phyloP scores from a whole-genome alignment of 30 jellyfish, hydroid and myxozoan genomes.

The Rhopilema esculentum region DNA sequence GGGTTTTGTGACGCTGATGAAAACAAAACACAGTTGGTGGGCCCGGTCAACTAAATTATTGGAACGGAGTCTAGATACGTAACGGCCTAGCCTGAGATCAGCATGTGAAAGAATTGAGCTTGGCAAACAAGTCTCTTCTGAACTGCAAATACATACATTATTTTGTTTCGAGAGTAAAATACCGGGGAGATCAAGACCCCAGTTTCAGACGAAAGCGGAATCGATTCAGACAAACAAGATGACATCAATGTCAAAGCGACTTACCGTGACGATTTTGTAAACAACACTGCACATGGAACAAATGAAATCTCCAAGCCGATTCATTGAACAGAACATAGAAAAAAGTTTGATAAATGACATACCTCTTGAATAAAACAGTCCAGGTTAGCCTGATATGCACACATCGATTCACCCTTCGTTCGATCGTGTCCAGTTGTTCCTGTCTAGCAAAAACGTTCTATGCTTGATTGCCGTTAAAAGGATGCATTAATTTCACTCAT shows the following conservation, averaged over 20 bases:
- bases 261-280: background rate
- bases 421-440: background rate
- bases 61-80: too few relatives aligned
- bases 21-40: background rate
- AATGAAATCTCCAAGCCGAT: background rate
- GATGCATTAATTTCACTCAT: conserved; percentile 28
- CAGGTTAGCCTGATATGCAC: background rate
- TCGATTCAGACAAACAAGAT: background rate
- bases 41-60: background rate
- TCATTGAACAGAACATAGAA: background rate
- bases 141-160: background rate
- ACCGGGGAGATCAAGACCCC: background rate
- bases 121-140: background rate
- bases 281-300: background rate
- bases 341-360: background rate
- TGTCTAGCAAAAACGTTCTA: conserved; percentile 3
- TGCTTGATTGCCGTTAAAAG: conserved; percentile 50
- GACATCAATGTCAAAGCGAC: background rate
- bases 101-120: too few relatives aligned
- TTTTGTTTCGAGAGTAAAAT: background rate
- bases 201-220: background rate
- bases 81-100: background rate
- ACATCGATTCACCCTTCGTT: background rate
- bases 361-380: background rate
- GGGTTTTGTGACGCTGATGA: background rate